Conservation (phyloP, 2,888 invertebrate species). For the Tenthredo scrophulariae region DNA sequence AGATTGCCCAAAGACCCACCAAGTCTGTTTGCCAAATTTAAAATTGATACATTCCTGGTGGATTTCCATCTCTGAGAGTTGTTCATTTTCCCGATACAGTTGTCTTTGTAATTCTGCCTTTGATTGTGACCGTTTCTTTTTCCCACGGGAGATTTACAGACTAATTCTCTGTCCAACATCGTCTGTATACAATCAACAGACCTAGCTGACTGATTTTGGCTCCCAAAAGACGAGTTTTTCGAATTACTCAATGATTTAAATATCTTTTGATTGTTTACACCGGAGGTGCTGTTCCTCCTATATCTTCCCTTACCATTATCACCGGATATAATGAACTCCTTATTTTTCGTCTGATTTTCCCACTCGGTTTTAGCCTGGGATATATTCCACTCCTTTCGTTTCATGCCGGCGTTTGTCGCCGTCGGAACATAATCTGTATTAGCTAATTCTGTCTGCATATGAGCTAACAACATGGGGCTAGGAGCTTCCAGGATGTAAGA, state of each 20-base stretch:
- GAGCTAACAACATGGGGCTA: conserved; percentile 86
- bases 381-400: conserved; percentile 71
- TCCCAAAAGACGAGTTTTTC: conserved; percentile 58
- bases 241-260: conserved; percentile 60
- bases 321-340: conserved; percentile 54
- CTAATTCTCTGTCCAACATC: conserved; percentile 65
- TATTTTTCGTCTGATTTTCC: conserved; percentile 63
- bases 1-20: conserved; percentile 65
- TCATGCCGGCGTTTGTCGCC: conserved; percentile 56
- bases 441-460: conserved; percentile 77
- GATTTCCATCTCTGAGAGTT: conserved; percentile 53
- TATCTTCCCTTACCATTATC: conserved; percentile 56
- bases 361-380: conserved; percentile 69
- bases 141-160: conserved; percentile 54
- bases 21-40: conserved; percentile 62
- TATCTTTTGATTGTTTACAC: conserved; percentile 57
- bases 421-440: conserved; percentile 66
- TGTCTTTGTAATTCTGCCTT: background rate
- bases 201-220: conserved; percentile 62
- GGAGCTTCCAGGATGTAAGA: conserved; percentile 90
- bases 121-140: conserved; percentile 55
- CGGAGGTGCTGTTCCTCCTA: conserved; percentile 62
- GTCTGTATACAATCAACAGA: conserved; percentile 71
- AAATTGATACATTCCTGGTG: conserved; percentile 58
- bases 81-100: background rate